Evolutionary conservation across 92 coral and sea anemone species (phyloP).

Genomic region (Pocillopora meandrina): DNA sequence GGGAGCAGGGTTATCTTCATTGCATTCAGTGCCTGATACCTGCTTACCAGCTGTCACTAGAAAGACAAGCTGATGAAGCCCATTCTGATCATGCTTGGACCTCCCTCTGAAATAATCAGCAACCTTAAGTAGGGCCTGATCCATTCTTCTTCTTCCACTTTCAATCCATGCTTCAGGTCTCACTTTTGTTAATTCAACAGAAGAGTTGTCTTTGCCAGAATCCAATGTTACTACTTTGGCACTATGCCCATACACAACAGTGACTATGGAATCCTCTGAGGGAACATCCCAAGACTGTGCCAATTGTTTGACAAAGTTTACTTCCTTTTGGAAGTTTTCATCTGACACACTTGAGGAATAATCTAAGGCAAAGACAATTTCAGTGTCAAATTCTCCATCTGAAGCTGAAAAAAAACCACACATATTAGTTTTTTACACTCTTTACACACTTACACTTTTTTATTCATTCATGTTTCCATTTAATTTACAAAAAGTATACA

Average conservation of each 20-base stretch:
- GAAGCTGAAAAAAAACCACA: not conserved
- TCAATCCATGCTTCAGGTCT: not conserved
- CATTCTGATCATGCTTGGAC: not conserved
- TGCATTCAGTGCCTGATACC: not conserved
- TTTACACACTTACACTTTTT: not conserved
- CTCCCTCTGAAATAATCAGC: not conserved
- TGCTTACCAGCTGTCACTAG: constrained; percentile 35
- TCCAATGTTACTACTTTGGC: not conserved
- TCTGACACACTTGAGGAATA: constrained; percentile 20
- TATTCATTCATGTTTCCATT: not conserved
- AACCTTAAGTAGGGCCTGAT: constrained; percentile 4
- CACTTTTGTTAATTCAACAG: not conserved
- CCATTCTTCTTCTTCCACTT: constrained; percentile 15
- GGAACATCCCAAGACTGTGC: constrained; percentile 2
- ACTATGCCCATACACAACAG: constrained; percentile 8
- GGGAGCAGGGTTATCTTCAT: not conserved
- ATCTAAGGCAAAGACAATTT: constrained; percentile 30
- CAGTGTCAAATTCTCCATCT: not conserved
- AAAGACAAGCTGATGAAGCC: constrained; percentile 8
- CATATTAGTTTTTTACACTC: not conserved
- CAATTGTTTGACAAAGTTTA: not conserved
- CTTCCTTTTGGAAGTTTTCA: constrained; percentile 2
- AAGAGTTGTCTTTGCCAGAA: not conserved
- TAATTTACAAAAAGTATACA: not conserved
- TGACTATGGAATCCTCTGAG: not conserved